Evolutionary conservation across 2,797 vertebrate genomes (phyloP).

Genomic region (Limnodromus scolopaceus): DNA sequence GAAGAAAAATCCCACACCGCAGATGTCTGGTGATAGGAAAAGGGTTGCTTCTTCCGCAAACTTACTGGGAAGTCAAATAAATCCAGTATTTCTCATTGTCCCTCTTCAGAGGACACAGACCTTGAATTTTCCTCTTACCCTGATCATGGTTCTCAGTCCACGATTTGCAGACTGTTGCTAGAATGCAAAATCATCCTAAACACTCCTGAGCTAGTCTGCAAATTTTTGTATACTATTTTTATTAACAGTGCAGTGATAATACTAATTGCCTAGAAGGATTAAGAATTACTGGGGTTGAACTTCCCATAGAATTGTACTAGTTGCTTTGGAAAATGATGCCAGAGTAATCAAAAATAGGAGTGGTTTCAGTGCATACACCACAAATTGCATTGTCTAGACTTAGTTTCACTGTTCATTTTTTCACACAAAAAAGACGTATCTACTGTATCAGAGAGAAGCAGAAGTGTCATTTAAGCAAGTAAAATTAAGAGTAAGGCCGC

Average conservation of each 20-base stretch:
- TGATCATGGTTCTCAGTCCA: not conserved
- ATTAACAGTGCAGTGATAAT: not conserved
- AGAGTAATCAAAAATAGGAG: not conserved
- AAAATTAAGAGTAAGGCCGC: not conserved
- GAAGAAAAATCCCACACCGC: slow-evolving; percentile 24
- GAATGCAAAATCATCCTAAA: not conserved
- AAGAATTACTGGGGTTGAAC: not conserved
- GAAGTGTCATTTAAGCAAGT: not conserved
- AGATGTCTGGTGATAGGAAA: slow-evolving; percentile 26
- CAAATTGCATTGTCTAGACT: not conserved
- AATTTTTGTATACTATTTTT: not conserved
- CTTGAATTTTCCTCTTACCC: not conserved
- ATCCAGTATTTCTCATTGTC: not conserved
- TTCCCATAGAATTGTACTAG: not conserved
- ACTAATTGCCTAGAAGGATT: not conserved
- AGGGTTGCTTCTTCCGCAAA: not conserved
- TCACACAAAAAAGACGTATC: not conserved
- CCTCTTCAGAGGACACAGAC: not conserved
- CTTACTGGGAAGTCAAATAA: not conserved
- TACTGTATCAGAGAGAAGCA: not conserved
- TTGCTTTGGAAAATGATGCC: not conserved
- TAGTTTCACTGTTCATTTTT: not conserved
- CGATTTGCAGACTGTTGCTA: not conserved
- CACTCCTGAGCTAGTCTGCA: not conserved
- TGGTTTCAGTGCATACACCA: not conserved